A percentile compares a stretch with the other conserved stretches of the same genome.
Conservation (phyloP, 2,797 vertebrate genomes). For the Vespertilio murinus region DNA sequence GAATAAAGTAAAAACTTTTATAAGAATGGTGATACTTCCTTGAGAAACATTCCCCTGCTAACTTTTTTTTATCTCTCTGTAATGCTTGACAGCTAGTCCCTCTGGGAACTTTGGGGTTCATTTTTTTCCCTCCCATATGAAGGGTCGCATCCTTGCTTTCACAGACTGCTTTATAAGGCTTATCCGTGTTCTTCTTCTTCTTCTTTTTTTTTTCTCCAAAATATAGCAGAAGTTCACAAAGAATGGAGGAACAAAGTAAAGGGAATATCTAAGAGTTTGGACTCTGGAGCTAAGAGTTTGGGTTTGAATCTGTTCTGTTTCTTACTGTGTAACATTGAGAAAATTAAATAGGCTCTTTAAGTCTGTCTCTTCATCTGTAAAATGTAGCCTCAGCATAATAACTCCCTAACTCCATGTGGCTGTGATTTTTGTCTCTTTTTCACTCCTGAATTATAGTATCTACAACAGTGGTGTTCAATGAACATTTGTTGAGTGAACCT, state of each 20-base stretch:
- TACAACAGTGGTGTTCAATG: rapidly evolving
- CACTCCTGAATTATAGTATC: too few species aligned
- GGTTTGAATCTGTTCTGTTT: background rate
- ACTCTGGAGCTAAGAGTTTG: background rate
- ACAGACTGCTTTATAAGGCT: background rate
- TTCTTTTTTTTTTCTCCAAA: too few species aligned
- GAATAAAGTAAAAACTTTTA: background rate
- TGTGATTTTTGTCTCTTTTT: background rate
- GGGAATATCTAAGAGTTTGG: background rate
- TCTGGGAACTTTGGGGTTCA: background rate
- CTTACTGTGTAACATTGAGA: background rate
- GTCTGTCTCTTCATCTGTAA: constrained; percentile 26
- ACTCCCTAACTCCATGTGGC: background rate
- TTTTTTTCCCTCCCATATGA: background rate
- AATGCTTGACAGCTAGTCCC: background rate
- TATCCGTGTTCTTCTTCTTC: background rate
- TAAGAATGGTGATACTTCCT: background rate
- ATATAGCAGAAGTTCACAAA: background rate
- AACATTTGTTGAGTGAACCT: background rate
- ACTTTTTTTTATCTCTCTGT: too few species aligned
- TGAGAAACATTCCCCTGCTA: rapidly evolving
- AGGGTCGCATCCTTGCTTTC: background rate
- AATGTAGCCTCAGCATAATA: background rate
- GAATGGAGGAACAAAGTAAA: background rate
- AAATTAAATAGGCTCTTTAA: constrained; percentile 25